Base-by-base conservation (phyloP, 2,113 vertebrate species). In the Phaetusa simplex region DNA sequence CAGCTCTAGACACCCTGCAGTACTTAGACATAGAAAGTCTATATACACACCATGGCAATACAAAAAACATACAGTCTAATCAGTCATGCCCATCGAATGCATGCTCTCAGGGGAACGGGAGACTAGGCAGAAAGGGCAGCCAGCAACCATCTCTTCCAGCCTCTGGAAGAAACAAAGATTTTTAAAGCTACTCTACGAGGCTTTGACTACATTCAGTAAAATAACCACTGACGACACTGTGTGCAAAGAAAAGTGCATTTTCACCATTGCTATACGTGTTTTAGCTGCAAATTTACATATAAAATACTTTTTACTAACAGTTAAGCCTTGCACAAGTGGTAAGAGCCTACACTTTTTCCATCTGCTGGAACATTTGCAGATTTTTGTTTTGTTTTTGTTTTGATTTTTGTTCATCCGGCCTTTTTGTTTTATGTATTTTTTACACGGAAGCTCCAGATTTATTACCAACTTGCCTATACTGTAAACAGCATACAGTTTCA, bases 401-500 rank as follows among this genome's bases (percentile, higher is more conserved):
- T 47, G 29, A 32, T 88, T 86, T 65, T 79, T 71, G 43, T 82
- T 88, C 71, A 70, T 82, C 36, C 38, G 64, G 47, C 43, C 14
- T 79, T 80, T 87, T 73, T 90, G 40, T 38, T 84, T 92, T 32
- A 87, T 71, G 7, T 18, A 4, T 14, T 47, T 69, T 95, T 83
- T n/a, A 16, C 42, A 87, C 22, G 42, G 66, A 84, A 87, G 20
- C 38, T 72, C 40, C 70, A 94, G 70, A 93, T 93, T 88, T 88
- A 82, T 86, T 89, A 89, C 52, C 8, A 7, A 79, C 56, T 82
- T 77, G 70, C 45, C 58, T 85, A 47, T 17, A 73, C 16, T 81
- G 55, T 78, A 93, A 95, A 92, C 42, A 96, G 80, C 38, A 42
- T 26, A 86, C 55, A 14, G 72, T 93, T 94, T 94, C 89, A 90